Conservation (phyloP, 2,797 vertebrate genomes). For the Gobionotothen gibberifrons region DNA sequence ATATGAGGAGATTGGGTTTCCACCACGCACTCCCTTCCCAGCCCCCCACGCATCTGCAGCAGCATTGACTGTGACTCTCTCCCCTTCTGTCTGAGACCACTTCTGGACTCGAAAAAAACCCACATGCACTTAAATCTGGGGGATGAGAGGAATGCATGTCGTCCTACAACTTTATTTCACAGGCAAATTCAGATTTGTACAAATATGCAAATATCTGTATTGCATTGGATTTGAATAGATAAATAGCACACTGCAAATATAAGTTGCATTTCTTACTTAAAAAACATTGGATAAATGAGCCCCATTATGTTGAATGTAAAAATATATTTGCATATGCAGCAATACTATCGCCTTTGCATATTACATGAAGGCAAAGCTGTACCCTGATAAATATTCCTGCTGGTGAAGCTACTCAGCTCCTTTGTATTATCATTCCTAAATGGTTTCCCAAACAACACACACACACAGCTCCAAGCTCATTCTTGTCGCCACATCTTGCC, state of each 20-base stretch:
- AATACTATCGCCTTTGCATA: background rate
- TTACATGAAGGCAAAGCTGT: background rate
- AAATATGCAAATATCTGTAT: background rate
- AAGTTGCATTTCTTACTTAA: background rate
- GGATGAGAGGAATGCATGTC: slow-evolving; percentile 7
- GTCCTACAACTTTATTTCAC: background rate
- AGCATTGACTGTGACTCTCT: slow-evolving; percentile 65
- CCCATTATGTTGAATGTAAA: background rate
- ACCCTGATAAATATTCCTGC: background rate
- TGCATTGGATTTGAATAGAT: background rate
- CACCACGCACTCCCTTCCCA: slow-evolving; percentile 66
- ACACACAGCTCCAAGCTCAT: slow-evolving; percentile 34
- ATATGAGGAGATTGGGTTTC: slow-evolving; percentile 84
- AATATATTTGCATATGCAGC: slow-evolving; percentile 1
- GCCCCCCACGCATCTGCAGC: slow-evolving; percentile 72
- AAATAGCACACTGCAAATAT: background rate
- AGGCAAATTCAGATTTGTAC: background rate
- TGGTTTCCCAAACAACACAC: slow-evolving; percentile 28
- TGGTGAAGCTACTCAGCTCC: slow-evolving; percentile 17
- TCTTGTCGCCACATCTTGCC: slow-evolving; percentile 61
- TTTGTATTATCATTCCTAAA: slow-evolving; percentile 30
- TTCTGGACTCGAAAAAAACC: slow-evolving; percentile 23
- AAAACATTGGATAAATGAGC: background rate
- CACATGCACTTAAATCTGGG: slow-evolving; percentile 5
- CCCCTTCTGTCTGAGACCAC: slow-evolving; percentile 46